Base-by-base conservation (phyloP, 1,140 invertebrate genomes). In the Notospermus geniculatus region DNA sequence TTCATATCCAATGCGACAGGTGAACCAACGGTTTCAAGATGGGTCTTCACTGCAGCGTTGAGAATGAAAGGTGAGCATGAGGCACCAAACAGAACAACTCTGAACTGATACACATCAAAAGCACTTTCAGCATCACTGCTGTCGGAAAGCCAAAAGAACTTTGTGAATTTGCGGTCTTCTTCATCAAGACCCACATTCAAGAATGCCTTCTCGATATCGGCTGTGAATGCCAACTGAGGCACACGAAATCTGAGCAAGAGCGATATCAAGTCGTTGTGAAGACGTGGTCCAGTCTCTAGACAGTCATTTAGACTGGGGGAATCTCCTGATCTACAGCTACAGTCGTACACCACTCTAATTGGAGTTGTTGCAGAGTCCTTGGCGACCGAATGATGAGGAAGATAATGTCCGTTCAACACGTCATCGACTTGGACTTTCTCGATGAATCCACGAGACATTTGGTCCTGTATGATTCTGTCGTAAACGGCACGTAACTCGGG, bases 141-240 rank as follows among this genome's bases (percentile, higher is more conserved):
- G 22, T 56, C 54, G 15, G 5, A 15, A 17, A 56, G 54, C 54
- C 54, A 56, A 9, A 56, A 30, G 30, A 56, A 56, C 27, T 56
- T 56, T 13, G 29, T 23, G 28, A 11, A 56, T 19, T 56, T 28
- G 13, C 54, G 54, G 30, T 56, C 54, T 27, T 22, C 15, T 23
- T 27, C 13, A 27, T 56, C 17, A 11, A 56, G 13, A 13, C 22
- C 13, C 7, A 56, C 27, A 5, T 29, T 23, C 13, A 29, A 22
- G 54, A 56, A 56, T 13, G 54, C 54, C 27, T 56, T 56, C 27
- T 56, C 54, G 15, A 56, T 56, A 27, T 56, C 54, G 15, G 15
- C 15, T 15, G 54, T 11, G 7, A 56, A 19, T 5, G 22, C 54
- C 11, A 29, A 5, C 5, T 56, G 17, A 29, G 15, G 25, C 11